Conservation (phyloP, 2,797 vertebrate genomes). For the Sebastolobus altivelis region DNA sequence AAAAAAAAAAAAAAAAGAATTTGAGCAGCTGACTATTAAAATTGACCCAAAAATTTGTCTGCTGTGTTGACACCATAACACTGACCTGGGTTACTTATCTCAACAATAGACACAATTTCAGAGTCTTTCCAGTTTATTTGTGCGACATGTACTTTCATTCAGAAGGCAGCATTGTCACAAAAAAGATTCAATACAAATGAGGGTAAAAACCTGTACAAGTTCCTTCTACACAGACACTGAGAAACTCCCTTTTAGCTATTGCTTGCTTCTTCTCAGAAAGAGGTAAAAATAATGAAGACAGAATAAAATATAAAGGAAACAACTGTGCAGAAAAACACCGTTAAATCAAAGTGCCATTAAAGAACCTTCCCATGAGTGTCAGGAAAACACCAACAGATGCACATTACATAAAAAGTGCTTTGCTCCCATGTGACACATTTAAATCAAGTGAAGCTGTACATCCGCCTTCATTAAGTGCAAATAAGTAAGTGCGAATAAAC, state of each 20-base stretch:
- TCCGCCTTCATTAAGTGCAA: constrained; percentile 35
- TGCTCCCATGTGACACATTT: constrained; percentile 35
- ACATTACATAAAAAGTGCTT: constrained; percentile 17
- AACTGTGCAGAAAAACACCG: not conserved
- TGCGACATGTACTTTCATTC: constrained; percentile 3
- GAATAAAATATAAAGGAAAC: not conserved
- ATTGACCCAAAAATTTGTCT: not conserved
- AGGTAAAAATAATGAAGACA: constrained; percentile 30
- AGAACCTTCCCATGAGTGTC: not conserved
- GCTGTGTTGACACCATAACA: not conserved
- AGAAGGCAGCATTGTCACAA: constrained; percentile 35
- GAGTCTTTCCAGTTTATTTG: constrained; percentile 55
- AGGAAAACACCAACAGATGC: constrained; percentile 28
- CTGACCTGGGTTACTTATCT: not conserved
- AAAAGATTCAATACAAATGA: constrained; percentile 35
- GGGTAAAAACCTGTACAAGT: constrained; percentile 35
- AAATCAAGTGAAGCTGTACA: constrained; percentile 34
- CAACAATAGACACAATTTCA: constrained; percentile 10
- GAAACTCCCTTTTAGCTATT: not conserved
- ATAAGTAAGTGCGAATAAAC: constrained; percentile 16
- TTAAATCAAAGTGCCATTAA: constrained; percentile 25
- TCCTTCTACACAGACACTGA: not conserved
- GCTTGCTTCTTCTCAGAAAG: constrained; percentile 3
- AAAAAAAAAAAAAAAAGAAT: too few relatives aligned
- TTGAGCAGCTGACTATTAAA: not conserved